phyloP scores from a whole-genome alignment of 1,140 invertebrate species.

The fruit fly (Drosophila melanogaster) region Release_6_plus_ISO1_MT NT_037436.4:18221501-18222000 shows the following conservation, averaged over 20 bases:
- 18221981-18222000: too few relatives aligned
- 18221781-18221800: background rate
- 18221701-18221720: slow-evolving; percentile 37
- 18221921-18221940: too few relatives aligned
- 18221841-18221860: too few relatives aligned
- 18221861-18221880: too few relatives aligned
- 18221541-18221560: slow-evolving; percentile 63
- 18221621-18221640: slow-evolving; percentile 74
- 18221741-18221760: background rate
- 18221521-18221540: slow-evolving; percentile 13
- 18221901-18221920: too few relatives aligned
- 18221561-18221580: slow-evolving; percentile 78
- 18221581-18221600: slow-evolving; percentile 60
- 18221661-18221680: slow-evolving; percentile 11
- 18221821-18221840: too few relatives aligned
- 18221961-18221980: too few relatives aligned
- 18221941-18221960: too few relatives aligned
- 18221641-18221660: slow-evolving; percentile 14
- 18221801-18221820: too few relatives aligned
- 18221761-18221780: background rate
- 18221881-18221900: too few relatives aligned
- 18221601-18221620: slow-evolving; percentile 70
- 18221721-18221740: slow-evolving; percentile 6
- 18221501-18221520: slow-evolving; percentile 20
- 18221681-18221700: slow-evolving; percentile 17